Percentiles rank a stretch among this genome's conserved stretches.
phyloP scores from a whole-genome alignment of 1,140 invertebrate genomes.

The Odontomachus brunneus region DNA sequence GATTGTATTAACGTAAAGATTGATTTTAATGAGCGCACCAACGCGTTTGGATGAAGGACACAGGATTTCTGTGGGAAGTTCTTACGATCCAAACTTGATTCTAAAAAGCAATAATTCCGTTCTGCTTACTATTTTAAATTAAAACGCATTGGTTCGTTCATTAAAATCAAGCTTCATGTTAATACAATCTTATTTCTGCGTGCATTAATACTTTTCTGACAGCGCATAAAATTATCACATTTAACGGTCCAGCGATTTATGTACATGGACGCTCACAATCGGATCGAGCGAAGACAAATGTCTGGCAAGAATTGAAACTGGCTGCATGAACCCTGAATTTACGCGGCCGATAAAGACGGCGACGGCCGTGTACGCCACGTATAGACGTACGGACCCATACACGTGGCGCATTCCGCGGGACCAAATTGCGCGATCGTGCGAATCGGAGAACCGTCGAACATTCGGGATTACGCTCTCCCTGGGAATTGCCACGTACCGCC shows the following conservation, averaged over 20 bases:
- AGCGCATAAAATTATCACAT: no score
- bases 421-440: slow-evolving; percentile 71
- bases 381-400: slow-evolving; percentile 21
- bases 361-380: neutral
- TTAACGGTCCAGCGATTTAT: neutral
- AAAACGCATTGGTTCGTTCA: no score
- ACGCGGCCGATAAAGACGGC: slow-evolving; percentile 61
- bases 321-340: slow-evolving; percentile 64
- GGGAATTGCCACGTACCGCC: slow-evolving; percentile 66
- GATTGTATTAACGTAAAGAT: no score
- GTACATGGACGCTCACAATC: neutral
- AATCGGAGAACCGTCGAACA: slow-evolving; percentile 68
- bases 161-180: no score
- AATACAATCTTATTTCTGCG: no score
- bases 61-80: no score
- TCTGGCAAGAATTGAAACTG: slow-evolving; percentile 63
- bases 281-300: slow-evolving; percentile 9
- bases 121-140: no score
- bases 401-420: slow-evolving; percentile 55
- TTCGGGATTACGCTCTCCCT: slow-evolving; percentile 65
- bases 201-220: no score
- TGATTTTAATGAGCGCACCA: no score
- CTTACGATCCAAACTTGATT: no score
- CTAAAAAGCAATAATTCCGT: no score
- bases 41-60: no score